phyloP scores from a whole-genome alignment of 2,888 invertebrate species.

The Dioctria linearis region DNA sequence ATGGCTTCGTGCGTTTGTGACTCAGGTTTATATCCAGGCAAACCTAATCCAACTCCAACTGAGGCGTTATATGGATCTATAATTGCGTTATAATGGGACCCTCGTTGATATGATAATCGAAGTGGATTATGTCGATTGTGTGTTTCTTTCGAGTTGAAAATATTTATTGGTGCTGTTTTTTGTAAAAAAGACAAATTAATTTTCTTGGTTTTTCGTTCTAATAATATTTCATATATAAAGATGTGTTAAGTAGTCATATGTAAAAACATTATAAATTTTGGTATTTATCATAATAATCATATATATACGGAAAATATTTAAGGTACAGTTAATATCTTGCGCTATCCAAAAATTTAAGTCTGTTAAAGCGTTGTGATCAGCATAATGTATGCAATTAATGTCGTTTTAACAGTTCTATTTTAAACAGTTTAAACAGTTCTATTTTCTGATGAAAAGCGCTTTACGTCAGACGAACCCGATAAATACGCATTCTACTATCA shows the following conservation, averaged over 20 bases:
- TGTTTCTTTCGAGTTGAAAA: constrained; percentile 82
- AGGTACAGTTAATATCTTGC: not conserved
- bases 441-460: too few species aligned
- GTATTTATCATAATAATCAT: constrained; percentile 28
- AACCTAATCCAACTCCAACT: constrained; percentile 87
- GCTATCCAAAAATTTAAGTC: too few species aligned
- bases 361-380: too few species aligned
- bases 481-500: too few species aligned
- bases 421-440: too few species aligned
- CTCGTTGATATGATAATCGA: constrained; percentile 88
- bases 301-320: constrained; percentile 40
- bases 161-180: constrained; percentile 84
- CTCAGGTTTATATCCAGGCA: constrained; percentile 85
- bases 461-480: too few species aligned
- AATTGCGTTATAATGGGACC: constrained; percentile 90
- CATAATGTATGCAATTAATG: too few species aligned
- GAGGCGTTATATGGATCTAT: constrained; percentile 87
- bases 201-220: too few species aligned
- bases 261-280: too few species aligned
- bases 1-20: constrained; percentile 82
- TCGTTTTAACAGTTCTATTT: too few species aligned
- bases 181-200: constrained; percentile 58
- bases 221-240: too few species aligned
- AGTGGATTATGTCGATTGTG: constrained; percentile 85
- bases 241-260: too few species aligned